phyloP scores from a whole-genome alignment of 2,888 invertebrate genomes.

The Machimus rusticus region DNA sequence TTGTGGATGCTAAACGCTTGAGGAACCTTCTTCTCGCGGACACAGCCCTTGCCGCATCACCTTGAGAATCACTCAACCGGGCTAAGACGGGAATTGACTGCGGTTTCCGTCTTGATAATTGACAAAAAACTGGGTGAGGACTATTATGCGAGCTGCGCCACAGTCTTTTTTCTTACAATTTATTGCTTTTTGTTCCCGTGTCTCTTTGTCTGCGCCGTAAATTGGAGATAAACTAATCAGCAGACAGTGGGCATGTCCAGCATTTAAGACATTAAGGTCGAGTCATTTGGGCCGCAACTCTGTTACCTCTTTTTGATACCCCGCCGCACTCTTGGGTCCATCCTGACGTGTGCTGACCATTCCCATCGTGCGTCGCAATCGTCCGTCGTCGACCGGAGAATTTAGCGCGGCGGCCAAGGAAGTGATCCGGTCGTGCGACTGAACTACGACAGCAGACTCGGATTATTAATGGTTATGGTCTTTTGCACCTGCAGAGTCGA shows the following conservation, averaged over 20 bases:
- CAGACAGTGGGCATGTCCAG: conserved; percentile 35
- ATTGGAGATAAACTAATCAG: conserved; percentile 37
- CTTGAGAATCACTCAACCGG: conserved; percentile 33
- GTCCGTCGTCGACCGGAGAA: background rate
- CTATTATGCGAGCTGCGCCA: background rate
- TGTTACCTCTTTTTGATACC: background rate
- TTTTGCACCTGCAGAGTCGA: conserved; percentile 32
- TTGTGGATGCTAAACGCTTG: conserved; percentile 10
- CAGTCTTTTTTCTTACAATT: background rate
- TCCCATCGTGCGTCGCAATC: background rate
- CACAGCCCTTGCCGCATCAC: background rate
- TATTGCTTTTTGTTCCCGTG: background rate
- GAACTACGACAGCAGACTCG: background rate
- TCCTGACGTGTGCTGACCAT: background rate
- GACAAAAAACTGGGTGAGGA: conserved; percentile 18
- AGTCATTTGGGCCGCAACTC: conserved; percentile 5
- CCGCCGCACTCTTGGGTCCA: background rate
- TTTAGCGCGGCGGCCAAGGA: background rate
- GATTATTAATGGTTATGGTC: conserved; percentile 35
- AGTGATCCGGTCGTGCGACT: background rate
- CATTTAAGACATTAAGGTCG: conserved; percentile 26
- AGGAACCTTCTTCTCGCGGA: background rate
- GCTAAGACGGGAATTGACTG: background rate
- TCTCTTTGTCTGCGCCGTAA: conserved; percentile 5
- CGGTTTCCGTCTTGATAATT: conserved; percentile 29